Evolutionary conservation across 2,797 vertebrate species (phyloP), one percentile per base, ranked within the genome.

Genomic region (Ctenochaetus hawaiiensis): DNA sequence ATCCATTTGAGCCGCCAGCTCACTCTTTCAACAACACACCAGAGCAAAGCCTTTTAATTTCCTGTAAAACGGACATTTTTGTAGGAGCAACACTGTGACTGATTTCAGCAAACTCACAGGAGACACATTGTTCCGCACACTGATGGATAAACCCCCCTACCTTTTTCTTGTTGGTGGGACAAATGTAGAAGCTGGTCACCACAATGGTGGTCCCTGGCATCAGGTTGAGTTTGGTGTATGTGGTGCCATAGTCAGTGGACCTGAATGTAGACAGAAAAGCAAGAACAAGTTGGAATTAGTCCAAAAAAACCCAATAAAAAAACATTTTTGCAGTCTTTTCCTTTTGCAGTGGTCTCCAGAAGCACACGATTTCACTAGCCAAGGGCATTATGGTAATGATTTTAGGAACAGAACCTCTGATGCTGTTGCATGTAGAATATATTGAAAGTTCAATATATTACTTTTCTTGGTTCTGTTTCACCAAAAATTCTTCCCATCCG

Each of bases 131-230:
- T 26, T 56, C 0, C 2, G 2, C 48, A 18, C 5, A 17, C 11
- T 16, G 18, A 6, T 4, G 2, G 18, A 67, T 22, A 44, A 2
- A 5, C 26, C 23, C 6, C 77, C 95, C 4, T 94, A 99, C 98
- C 97, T 98, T 99, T 85, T 95, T 98, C 94, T 99, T 99, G 93
- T 99, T 99, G 73, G 95, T 96, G 0, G 98, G 98, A 75, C 98
- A 98, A 86, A 99, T 98, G 94, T 97, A 99, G 95, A 99, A 99
- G 91, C 96, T 98, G 89, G 97, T 98, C 53, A 99, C 96, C 67
- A 99, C 95, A 0, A 98, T 96, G 78, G 96, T 94, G 43, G 96
- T 95, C 10, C 98, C 98, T 0, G 97, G 97, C 93, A 98, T 95
- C 49, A 99, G 94, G 85, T 97, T 98, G 81, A 99, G 92, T 86